Evolutionary conservation across 2,113 vertebrate genomes (phyloP), one percentile per base, ranked within the genome.

Genomic region (Glaucomys volans): DNA sequence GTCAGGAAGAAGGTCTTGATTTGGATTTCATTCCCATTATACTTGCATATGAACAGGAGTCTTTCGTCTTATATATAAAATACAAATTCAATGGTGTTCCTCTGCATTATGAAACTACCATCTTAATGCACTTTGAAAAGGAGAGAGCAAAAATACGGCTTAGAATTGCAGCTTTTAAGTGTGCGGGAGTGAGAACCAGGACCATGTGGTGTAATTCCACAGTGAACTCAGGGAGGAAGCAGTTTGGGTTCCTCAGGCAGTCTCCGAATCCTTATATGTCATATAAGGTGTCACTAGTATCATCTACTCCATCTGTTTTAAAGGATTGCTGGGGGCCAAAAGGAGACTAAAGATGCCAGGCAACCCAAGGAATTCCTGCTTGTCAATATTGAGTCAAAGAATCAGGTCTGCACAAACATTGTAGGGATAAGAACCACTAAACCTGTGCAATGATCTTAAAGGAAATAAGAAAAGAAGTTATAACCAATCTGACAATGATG

Each of bases 21-120:
- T 76, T 72, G 35, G 26, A 85, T 96, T 50, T 57, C 79, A 2
- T 59, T 93, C 17, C 71, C 4, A 14, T 84, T 80, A 47, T 47
- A 40, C 28, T 32, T 83, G 18, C n/a, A 74, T 26, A 22, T 1
- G 47, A 52, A 86, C 20, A 28, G 20, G 52, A n/a, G 37, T 3
- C 30, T 90, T 87, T 79, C 17, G 75, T 91, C 42, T 84, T 50
- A 32, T 64, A n/a, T 84, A 50, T 75, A 76, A 59, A 95, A 87
- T 72, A 26, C 57, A 37, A 79, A 69, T 72, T 62, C 8, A 22
- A 52, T 54, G 47, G 44, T 20, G 12, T 79, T 76, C 52, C 64
- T 96, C 62, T 54, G 40, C 26, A 3, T 59, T 30, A 13, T 44
- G 32, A 54, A 86, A 72, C 30, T 16, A 9, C 28, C 37, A 42